Base-by-base conservation (phyloP, 2,888 invertebrate species). In the Taenaris catops region DNA sequence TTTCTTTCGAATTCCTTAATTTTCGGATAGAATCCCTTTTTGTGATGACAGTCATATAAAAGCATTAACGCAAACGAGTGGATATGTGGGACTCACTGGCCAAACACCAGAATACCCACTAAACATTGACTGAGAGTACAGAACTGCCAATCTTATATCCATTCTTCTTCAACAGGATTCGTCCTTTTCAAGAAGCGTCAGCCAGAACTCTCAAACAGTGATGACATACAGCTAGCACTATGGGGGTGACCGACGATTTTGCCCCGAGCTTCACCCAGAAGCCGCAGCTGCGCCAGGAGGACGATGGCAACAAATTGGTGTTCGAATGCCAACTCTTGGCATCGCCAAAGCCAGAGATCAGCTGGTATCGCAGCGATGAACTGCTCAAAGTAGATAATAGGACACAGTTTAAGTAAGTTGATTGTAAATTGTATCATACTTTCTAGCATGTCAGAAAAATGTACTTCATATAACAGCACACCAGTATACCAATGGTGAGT, bases 191-290 rank as follows among this genome's bases (percentile, higher is more conserved):
- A 46, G 41, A 36, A 40, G 46, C 41, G 45, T 46, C 51, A 53
- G 49, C 45, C n/a, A 46, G 35, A 38, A 34, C 28, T 60, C 50
- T 57, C 63, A 61, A 62, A 61, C 79, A 57, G 83, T 79, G 65
- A 84, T 84, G 84, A 62, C 65, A 67, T 55, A 59, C 63, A 74
- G 65, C 52, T 84, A 83, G 72, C 63, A 56, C 51, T 25, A 94
- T 94, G 94, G 94, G 94, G 90, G 93, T 93, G 87, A 91, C 93
- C 74, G 97, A 97, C 87, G 96, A 97, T 88, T 94, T 96, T 89
- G 97, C 98, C 88, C 98, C 98, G 83, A 97, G 97, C 91, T 98
- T 98, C 90, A 96, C 96, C 57, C 96, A 97, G 89, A 98, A 98
- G 92, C 98, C 98, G 52, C 96, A 96, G 83, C 91, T 98, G 62